Conservation (phyloP, 2,888 invertebrate genomes). For the Trissolcus brochymenae region DNA sequence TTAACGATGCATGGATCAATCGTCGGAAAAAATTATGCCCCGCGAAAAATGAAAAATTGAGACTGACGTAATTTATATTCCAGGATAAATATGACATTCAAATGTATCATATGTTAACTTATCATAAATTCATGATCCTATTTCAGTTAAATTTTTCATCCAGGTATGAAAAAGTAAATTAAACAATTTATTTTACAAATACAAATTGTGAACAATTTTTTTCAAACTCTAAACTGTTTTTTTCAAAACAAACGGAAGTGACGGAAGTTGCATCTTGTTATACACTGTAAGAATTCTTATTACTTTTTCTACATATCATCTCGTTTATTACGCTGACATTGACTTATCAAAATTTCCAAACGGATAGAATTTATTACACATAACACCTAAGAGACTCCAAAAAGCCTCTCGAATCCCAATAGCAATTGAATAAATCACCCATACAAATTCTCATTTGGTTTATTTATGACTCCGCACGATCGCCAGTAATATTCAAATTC, state of each 20-base stretch:
- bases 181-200: neutral
- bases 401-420: conserved; percentile 39
- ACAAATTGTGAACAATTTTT: neutral
- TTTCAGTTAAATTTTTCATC: conserved; percentile 7
- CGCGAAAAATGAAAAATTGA: conserved; percentile 51
- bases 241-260: too few species aligned
- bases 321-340: conserved; percentile 42
- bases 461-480: conserved; percentile 38
- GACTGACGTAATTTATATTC: conserved; percentile 48
- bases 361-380: conserved; percentile 40
- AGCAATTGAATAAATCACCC: conserved; percentile 50
- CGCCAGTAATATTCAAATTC: conserved; percentile 48
- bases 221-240: too few species aligned
- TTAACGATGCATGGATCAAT: conserved; percentile 54
- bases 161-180: neutral
- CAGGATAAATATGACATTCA: conserved; percentile 25
- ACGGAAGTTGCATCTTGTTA: too few species aligned
- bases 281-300: conserved; percentile 2
- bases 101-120: neutral
- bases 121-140: conserved; percentile 10
- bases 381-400: conserved; percentile 31
- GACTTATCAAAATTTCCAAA: conserved; percentile 52
- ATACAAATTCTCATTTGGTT: conserved; percentile 50
- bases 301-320: conserved; percentile 17
- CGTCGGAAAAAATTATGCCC: conserved; percentile 44